Percentiles rank a stretch among this genome's conserved stretches.
Conservation (phyloP, 53 echinoderm and acorn worm genomes). For the Echinarachnius parma region DNA sequence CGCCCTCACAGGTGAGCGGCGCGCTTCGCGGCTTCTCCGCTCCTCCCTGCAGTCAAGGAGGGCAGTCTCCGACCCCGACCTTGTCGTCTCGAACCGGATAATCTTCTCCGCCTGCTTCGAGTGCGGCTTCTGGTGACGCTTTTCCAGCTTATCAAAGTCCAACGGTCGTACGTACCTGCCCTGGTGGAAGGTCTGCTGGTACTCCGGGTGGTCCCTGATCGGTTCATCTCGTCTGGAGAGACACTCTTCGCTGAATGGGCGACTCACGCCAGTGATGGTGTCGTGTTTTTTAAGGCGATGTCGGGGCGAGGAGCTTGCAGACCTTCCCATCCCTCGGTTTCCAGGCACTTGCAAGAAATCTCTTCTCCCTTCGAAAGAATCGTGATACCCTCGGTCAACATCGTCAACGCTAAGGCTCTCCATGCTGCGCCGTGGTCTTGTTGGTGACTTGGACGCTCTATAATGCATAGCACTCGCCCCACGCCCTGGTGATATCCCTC, state of each 20-base stretch:
- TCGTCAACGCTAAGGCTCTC: slow-evolving; percentile 54
- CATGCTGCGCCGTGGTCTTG: slow-evolving; percentile 32
- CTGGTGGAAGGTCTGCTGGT: slow-evolving; percentile 35
- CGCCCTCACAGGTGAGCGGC: slow-evolving; percentile 73
- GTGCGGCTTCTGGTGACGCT: slow-evolving; percentile 35
- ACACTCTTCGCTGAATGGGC: slow-evolving; percentile 51
- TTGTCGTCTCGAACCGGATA: slow-evolving; percentile 52
- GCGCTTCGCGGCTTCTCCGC: slow-evolving; percentile 57
- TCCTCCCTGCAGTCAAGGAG: slow-evolving; percentile 68
- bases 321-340: slow-evolving; percentile 61
- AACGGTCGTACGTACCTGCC: slow-evolving; percentile 45
- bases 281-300: slow-evolving; percentile 58
- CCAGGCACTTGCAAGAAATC: slow-evolving; percentile 73
- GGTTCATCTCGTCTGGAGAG: slow-evolving; percentile 65
- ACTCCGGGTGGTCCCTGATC: slow-evolving; percentile 59
- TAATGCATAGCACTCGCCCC: slow-evolving; percentile 37
- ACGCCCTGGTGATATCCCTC: slow-evolving; percentile 29
- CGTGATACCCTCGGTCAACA: slow-evolving; percentile 48
- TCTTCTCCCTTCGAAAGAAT: slow-evolving; percentile 30
- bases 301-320: slow-evolving; percentile 79
- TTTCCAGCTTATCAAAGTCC: slow-evolving; percentile 37
- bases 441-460: slow-evolving; percentile 49
- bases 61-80: slow-evolving; percentile 80
- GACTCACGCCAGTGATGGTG: slow-evolving; percentile 35
- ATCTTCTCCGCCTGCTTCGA: slow-evolving; percentile 48